Evolutionary conservation across 2,888 invertebrate species (phyloP).

Genomic region (Cephus nigrinus): DNA sequence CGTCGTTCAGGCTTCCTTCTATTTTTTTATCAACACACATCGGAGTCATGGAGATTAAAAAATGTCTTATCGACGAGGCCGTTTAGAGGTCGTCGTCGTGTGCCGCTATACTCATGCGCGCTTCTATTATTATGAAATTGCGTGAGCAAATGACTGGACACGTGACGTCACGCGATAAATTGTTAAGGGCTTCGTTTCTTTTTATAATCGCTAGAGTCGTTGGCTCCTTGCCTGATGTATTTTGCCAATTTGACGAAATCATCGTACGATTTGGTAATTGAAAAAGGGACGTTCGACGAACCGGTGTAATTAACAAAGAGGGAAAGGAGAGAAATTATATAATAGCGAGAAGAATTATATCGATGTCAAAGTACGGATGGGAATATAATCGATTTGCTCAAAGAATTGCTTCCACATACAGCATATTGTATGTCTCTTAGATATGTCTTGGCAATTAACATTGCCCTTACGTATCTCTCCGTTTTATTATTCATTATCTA

Average conservation of each 20-base stretch:
- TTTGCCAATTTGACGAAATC: not conserved
- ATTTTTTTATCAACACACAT: not conserved
- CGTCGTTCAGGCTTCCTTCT: not conserved
- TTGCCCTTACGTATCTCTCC: not conserved
- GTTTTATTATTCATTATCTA: not conserved
- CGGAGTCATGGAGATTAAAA: not conserved
- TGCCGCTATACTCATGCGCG: slow-evolving; percentile 20
- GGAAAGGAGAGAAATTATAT: not conserved
- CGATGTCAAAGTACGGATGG: slow-evolving; percentile 7
- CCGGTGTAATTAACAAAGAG: not conserved
- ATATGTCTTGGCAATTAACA: not conserved
- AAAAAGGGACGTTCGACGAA: not conserved
- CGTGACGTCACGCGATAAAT: not conserved
- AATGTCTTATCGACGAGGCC: slow-evolving; percentile 47
- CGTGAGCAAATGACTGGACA: slow-evolving; percentile 6
- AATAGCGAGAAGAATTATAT: not conserved
- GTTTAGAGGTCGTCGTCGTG: slow-evolving; percentile 52
- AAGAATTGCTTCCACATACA: slow-evolving; percentile 55
- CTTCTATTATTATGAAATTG: slow-evolving; percentile 48
- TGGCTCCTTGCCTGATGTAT: not conserved
- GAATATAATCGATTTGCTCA: slow-evolving; percentile 57
- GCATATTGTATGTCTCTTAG: not conserved
- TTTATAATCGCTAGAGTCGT: too few species aligned
- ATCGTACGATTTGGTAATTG: not conserved
- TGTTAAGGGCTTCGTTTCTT: slow-evolving; percentile 1